Percentiles rank a stretch among this genome's conserved stretches.
phyloP scores from a whole-genome alignment of 2,113 vertebrate genomes.

The human (Homo sapiens) region DNA sequence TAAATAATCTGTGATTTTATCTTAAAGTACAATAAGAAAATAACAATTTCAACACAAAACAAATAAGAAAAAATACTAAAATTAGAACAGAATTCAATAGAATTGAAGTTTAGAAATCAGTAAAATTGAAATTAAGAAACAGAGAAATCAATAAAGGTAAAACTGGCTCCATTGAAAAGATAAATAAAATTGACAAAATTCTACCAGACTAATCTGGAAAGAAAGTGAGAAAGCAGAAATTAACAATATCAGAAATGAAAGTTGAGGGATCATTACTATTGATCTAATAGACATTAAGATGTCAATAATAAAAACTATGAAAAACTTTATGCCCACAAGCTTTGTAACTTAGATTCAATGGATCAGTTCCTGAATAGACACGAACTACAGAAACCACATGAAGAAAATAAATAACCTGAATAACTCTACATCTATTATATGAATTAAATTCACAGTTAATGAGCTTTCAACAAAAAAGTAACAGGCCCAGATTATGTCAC shows the following conservation, averaged over 20 bases:
- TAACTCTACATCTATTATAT: not conserved
- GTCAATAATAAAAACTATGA: not conserved
- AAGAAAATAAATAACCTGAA: not conserved
- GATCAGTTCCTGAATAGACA: not conserved
- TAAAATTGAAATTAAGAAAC: not conserved
- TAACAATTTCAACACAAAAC: not conserved
- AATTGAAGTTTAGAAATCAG: not conserved
- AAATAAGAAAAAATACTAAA: not conserved
- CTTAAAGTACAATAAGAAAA: not conserved
- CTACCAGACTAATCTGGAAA: too few species aligned
- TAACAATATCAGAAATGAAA: not conserved
- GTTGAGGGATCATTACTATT: fast-evolving
- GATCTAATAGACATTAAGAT: not conserved
- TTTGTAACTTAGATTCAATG: not conserved
- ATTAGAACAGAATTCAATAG: not conserved
- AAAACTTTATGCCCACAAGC: not conserved
- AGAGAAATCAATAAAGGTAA: not conserved
- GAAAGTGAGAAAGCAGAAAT: not conserved
- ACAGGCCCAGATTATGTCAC: not conserved
- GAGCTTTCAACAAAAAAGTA: not conserved
- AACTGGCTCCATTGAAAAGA: not conserved
- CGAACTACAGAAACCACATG: not conserved
- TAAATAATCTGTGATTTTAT: not conserved
- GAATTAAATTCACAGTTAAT: not conserved
- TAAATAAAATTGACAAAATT: not conserved